phyloP scores from a whole-genome alignment of 2,797 vertebrate species.

The Gymnothorax javanicus region DNA sequence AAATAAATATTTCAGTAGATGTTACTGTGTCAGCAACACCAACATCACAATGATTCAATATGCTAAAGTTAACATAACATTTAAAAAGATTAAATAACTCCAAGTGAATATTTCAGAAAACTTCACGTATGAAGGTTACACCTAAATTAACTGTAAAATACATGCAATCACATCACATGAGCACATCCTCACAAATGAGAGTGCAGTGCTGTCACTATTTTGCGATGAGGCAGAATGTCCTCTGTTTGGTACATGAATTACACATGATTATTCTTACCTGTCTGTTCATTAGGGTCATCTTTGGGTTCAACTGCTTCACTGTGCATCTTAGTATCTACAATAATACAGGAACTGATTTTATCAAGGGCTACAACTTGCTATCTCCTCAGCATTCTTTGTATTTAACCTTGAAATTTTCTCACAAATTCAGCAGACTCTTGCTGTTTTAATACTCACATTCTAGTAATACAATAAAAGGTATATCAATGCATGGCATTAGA shows the following conservation, averaged over 20 bases:
- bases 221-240: not conserved
- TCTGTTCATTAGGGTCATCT: constrained; percentile 75
- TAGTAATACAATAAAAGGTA: not conserved
- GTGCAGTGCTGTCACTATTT: not conserved
- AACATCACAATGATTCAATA: no score
- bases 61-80: no score
- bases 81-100: no score
- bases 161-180: not conserved
- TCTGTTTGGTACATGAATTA: not conserved
- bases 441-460: constrained; percentile 86
- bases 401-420: constrained; percentile 77
- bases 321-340: constrained; percentile 96
- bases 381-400: constrained; percentile 83
- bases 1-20: no score
- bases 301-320: constrained; percentile 83
- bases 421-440: constrained; percentile 60
- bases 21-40: no score
- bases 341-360: constrained; percentile 88
- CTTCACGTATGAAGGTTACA: not conserved
- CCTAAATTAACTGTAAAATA: not conserved
- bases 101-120: not conserved
- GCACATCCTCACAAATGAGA: not conserved
- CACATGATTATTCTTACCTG: constrained; percentile 76
- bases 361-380: constrained; percentile 81
- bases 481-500: not conserved